Evolutionary conservation across 2,888 invertebrate species (phyloP).

Genomic region (Latheticus oryzae): DNA sequence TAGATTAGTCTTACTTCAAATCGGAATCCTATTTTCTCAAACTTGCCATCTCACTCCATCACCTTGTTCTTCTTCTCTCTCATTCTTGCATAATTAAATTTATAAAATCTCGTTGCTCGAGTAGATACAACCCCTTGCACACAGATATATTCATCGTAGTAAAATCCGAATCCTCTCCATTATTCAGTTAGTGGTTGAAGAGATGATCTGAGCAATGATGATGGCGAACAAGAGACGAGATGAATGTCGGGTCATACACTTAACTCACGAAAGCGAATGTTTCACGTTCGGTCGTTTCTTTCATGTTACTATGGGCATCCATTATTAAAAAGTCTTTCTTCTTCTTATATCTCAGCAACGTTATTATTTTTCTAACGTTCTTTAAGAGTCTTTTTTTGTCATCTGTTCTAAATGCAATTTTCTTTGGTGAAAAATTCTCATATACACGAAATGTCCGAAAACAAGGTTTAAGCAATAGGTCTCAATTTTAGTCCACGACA

Average conservation of each 20-base stretch:
- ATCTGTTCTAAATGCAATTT: slow-evolving; percentile 22
- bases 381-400: slow-evolving; percentile 37
- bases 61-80: no score
- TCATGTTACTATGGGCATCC: slow-evolving; percentile 21
- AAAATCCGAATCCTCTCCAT: slow-evolving; percentile 25
- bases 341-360: slow-evolving; percentile 22
- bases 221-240: slow-evolving; percentile 20
- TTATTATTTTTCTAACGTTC: slow-evolving; percentile 20
- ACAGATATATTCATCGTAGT: neutral
- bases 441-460: slow-evolving; percentile 10
- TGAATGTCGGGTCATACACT: slow-evolving; percentile 33
- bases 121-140: no score
- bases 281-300: slow-evolving; percentile 19
- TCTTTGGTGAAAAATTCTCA: slow-evolving; percentile 23
- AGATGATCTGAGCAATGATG: slow-evolving; percentile 31
- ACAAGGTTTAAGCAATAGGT: slow-evolving; percentile 28
- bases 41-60: no score
- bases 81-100: no score
- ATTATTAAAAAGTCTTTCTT: slow-evolving; percentile 37
- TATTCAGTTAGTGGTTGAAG: slow-evolving; percentile 27
- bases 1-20: no score
- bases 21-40: no score
- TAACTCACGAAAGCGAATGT: slow-evolving; percentile 25
- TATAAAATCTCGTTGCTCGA: no score
- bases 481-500: slow-evolving; percentile 30